Percentiles rank a stretch among this genome's conserved stretches.
Evolutionary conservation across 2,113 vertebrate species (phyloP).

Genomic region (Hassar affinis): DNA sequence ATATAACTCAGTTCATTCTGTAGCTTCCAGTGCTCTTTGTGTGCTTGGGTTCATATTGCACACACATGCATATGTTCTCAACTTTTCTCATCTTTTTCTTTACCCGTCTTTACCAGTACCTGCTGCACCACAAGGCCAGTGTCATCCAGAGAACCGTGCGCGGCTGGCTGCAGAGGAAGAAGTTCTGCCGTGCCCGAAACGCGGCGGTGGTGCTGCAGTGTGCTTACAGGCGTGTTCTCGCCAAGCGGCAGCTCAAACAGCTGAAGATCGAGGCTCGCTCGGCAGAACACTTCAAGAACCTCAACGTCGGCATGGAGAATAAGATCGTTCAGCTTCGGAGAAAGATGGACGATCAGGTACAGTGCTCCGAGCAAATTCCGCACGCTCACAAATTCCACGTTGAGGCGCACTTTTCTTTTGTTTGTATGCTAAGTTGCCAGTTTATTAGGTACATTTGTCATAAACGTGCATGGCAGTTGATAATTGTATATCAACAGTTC

Average conservation of each 20-base stretch:
- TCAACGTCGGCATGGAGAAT: conserved; percentile 96
- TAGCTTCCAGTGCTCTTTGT: background rate
- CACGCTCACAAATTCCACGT: background rate
- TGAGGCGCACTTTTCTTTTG: background rate
- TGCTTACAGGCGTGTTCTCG: conserved; percentile 75
- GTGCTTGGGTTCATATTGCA: background rate
- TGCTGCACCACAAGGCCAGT: conserved; percentile 83
- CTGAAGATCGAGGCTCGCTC: conserved; percentile 91
- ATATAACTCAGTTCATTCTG: background rate
- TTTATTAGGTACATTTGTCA: background rate
- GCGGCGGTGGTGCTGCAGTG: conserved; percentile 87
- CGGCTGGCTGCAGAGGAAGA: conserved; percentile 79
- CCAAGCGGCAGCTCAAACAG: conserved; percentile 77
- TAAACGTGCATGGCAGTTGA: background rate
- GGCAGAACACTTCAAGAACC: conserved; percentile 82
- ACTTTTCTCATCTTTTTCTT: background rate
- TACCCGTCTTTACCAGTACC: conserved; percentile 74
- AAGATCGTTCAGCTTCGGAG: conserved; percentile 95
- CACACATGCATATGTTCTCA: background rate
- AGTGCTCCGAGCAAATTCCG: background rate
- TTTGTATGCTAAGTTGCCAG: background rate
- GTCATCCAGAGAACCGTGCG: conserved; percentile 81
- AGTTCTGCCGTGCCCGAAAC: conserved; percentile 60
- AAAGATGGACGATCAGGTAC: conserved; percentile 91
- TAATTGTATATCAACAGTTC: background rate